These are phyloP conservation scores for Trichoplusia ni DNA, from an alignment of 1,140 invertebrate genomes.

Conservation along the genomic window DNA sequence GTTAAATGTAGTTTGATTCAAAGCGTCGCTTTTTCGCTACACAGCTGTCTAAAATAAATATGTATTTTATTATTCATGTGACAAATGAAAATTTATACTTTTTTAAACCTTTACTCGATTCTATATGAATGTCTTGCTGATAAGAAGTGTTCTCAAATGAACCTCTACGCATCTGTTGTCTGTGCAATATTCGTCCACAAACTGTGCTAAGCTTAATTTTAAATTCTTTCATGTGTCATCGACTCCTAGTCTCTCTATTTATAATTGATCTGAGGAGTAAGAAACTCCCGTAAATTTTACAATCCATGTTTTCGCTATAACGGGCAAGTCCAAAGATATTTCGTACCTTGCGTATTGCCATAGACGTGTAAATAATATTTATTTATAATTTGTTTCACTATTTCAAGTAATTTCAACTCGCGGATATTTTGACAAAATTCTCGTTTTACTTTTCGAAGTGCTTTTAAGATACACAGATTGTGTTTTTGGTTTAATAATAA, in stretches of 20 bases:
- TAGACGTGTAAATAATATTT: conserved; percentile 63
- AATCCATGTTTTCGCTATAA: conserved; percentile 6
- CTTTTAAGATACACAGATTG: conserved; percentile 40
- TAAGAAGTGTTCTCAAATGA: no score
- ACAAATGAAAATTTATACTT: no score
- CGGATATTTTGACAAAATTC: conserved; percentile 33
- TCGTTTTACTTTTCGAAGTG: conserved; percentile 39
- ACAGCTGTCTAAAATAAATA: no score
- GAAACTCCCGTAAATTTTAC: no score
- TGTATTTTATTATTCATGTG: no score
- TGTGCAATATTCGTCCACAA: no score
- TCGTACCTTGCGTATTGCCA: conserved; percentile 55
- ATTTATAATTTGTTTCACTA: conserved; percentile 42
- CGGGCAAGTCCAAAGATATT: conserved; percentile 58
- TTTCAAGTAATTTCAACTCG: conserved; percentile 25
- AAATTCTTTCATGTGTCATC: conserved; percentile 7
- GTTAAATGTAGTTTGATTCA: no score
- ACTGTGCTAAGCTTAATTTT: not conserved
- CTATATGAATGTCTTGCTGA: no score
- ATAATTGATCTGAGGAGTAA: conserved; percentile 26
- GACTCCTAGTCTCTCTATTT: conserved; percentile 26
- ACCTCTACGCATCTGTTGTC: no score
- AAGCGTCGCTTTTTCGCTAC: no score
- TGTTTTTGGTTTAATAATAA: conserved; percentile 57
- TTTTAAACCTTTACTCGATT: no score